phyloP scores from a whole-genome alignment of 1,140 invertebrate genomes.

The Zaprionus capensis region DNA sequence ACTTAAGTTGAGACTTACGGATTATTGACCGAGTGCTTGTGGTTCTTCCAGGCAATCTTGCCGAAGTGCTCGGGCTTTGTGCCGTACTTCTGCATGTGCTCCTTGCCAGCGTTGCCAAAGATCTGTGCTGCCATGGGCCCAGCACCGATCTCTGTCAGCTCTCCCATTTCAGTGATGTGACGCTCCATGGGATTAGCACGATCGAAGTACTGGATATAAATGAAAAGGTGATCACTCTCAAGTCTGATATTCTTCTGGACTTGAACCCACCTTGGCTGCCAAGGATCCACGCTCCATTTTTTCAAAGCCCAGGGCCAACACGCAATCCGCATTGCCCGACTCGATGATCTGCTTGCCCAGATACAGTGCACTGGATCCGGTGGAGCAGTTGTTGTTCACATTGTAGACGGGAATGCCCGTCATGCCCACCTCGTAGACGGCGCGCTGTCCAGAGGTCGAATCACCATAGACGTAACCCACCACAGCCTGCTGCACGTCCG shows the following conservation, averaged over 20 bases:
- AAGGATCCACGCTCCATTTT: slow-evolving; percentile 98
- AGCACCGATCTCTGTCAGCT: slow-evolving; percentile 90
- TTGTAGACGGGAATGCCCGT: slow-evolving; percentile 99
- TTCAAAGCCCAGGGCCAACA: slow-evolving; percentile 97
- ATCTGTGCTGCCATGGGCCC: slow-evolving; percentile 96
- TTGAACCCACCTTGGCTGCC: slow-evolving; percentile 86
- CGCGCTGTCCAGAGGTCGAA: slow-evolving; percentile 97
- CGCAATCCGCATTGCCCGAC: slow-evolving; percentile 93
- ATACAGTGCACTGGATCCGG: slow-evolving; percentile 95
- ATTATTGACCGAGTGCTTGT: slow-evolving; percentile 98
- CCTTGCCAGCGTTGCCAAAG: slow-evolving; percentile 97
- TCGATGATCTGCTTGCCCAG: slow-evolving; percentile 97
- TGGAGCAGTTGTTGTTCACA: slow-evolving; percentile 99
- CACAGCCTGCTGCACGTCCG: slow-evolving; percentile 93
- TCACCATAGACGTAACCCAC: slow-evolving; percentile 99
- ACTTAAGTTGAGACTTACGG: slow-evolving; percentile 87
- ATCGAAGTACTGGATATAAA: slow-evolving; percentile 88
- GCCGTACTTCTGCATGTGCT: slow-evolving; percentile 98
- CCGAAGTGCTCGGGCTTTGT: slow-evolving; percentile 97
- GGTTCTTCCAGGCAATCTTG: slow-evolving; percentile 99
- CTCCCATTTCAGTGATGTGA: slow-evolving; percentile 94
- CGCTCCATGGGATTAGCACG: slow-evolving; percentile 97
- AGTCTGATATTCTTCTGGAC: background rate
- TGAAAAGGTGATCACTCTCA: too few species aligned
- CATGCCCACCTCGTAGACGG: slow-evolving; percentile 97